Percentiles rank a stretch among this genome's conserved stretches.
Evolutionary conservation across 2,113 vertebrate species (phyloP).

Genomic region (Trogon melanurus): DNA sequence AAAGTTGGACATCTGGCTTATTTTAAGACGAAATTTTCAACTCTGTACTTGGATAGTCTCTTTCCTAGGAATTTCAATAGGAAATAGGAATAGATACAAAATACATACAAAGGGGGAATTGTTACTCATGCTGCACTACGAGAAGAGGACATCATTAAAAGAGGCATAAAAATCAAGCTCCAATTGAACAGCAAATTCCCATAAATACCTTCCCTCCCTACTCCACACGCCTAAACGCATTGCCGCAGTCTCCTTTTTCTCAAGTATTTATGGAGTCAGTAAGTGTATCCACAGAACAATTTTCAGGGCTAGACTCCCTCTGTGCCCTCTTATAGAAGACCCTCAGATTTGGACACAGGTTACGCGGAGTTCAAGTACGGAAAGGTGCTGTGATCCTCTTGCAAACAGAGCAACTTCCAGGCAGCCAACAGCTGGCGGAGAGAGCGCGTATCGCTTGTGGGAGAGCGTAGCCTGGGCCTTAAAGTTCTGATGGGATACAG

Average conservation of each 20-base stretch:
- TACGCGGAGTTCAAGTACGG: neutral
- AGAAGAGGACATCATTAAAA: constrained; percentile 32
- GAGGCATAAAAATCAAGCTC: constrained; percentile 35
- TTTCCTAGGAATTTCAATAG: constrained; percentile 67
- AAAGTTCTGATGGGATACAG: neutral
- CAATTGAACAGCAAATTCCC: constrained; percentile 26
- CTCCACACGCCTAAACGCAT: neutral
- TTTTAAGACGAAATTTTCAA: constrained; percentile 60
- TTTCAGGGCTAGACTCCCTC: neutral
- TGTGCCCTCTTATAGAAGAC: neutral
- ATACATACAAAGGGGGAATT: constrained; percentile 55
- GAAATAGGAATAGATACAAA: constrained; percentile 69
- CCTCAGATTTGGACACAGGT: neutral
- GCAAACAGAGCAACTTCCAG: neutral
- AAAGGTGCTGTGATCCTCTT: neutral
- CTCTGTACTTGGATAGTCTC: constrained; percentile 62
- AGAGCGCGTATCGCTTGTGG: rapidly evolving
- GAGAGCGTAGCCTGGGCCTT: neutral
- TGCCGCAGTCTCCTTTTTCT: neutral
- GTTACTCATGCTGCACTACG: constrained; percentile 1
- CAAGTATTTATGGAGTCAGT: neutral
- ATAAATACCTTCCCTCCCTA: constrained; percentile 16
- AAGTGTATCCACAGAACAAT: neutral
- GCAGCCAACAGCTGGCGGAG: neutral
- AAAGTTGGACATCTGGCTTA: constrained; percentile 72